Base-by-base conservation (phyloP, 2,888 invertebrate species). In the Tridacna gigas region DNA sequence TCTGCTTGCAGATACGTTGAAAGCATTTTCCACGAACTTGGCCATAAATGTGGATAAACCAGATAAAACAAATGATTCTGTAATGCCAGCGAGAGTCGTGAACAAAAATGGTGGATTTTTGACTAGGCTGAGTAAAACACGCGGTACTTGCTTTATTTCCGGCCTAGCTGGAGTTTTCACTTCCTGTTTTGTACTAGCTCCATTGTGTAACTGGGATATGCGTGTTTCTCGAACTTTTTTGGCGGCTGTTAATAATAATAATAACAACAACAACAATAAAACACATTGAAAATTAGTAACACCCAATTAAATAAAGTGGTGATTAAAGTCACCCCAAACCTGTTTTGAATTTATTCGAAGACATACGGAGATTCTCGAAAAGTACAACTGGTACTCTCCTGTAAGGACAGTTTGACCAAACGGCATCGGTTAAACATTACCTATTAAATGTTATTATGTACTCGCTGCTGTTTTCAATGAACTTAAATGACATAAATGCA, bases 1-100 rank as follows among this genome's bases (percentile, higher is more conserved):
- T 79, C 95, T 95, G 18, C 96, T 96, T 0, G 97, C 96, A 0
- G 96, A 96, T 84, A 96, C 96, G 88, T 96, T 96, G 92, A 96
- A 97, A 92, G 97, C 97, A 13, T 97, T 96, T 94, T 97, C 97
- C 92, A 97, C 96, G 93, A 97, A 97, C 92, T 97, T 97, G 12
- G 97, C 96, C 89, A 97, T 95, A 93, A 96, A 97, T 15, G 97
- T 97, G 92, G 97, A 96, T 89, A 96, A 96, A 0, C 96, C 96
- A 0, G 90, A 85, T 12, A 91, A 78, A 28, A 88, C 80, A 48
- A 91, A 79, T 7, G 84, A 84, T 67, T 90, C 90, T 89, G 97
- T 97, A 20, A 97, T 96, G 1, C 95, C 96, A 45, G 96, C 96
- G 5, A 96, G 93, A 47, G 96, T 96, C 93, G 97, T 97, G 86